A percentile compares a stretch with the other conserved stretches of the same genome.
Conservation (phyloP, 2,797 vertebrate genomes). For the Smutsia temminckii region DNA sequence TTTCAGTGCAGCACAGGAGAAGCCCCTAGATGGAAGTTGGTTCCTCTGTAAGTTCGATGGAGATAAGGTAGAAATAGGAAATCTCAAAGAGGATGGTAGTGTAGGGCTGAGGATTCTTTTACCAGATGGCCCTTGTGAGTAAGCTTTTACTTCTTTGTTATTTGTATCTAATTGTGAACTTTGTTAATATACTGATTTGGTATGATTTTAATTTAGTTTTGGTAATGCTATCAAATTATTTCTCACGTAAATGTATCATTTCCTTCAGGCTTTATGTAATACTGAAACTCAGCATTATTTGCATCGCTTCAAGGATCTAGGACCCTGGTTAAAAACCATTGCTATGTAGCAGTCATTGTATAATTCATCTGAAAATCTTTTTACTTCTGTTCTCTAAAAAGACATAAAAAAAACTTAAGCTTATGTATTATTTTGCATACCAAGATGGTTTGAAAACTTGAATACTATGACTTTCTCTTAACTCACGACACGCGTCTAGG, state of each 20-base stretch:
- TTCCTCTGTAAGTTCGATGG: neutral
- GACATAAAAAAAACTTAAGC: neutral
- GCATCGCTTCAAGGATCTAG: neutral
- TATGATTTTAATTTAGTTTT: conserved; percentile 1
- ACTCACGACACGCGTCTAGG: neutral
- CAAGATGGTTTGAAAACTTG: conserved; percentile 10
- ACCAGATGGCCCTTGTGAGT: neutral
- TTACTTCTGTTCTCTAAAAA: conserved; percentile 1
- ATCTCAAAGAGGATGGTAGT: neutral
- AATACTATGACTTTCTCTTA: neutral
- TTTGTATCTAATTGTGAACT: neutral
- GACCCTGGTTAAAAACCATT: conserved; percentile 1
- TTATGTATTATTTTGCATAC: neutral
- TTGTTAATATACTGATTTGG: conserved; percentile 25
- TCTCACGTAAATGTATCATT: conserved; percentile 7
- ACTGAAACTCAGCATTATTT: neutral
- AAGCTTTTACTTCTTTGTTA: conserved; percentile 1
- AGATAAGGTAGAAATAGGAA: neutral
- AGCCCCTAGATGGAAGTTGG: neutral
- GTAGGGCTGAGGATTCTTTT: neutral
- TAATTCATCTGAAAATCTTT: conserved; percentile 25
- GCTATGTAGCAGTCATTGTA: neutral
- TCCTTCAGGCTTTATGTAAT: neutral
- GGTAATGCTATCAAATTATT: conserved; percentile 27
- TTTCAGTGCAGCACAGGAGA: neutral